Percentiles rank a stretch among this genome's conserved stretches.
phyloP scores from a whole-genome alignment of 2,888 invertebrate genomes.

The Lagria hirta region DNA sequence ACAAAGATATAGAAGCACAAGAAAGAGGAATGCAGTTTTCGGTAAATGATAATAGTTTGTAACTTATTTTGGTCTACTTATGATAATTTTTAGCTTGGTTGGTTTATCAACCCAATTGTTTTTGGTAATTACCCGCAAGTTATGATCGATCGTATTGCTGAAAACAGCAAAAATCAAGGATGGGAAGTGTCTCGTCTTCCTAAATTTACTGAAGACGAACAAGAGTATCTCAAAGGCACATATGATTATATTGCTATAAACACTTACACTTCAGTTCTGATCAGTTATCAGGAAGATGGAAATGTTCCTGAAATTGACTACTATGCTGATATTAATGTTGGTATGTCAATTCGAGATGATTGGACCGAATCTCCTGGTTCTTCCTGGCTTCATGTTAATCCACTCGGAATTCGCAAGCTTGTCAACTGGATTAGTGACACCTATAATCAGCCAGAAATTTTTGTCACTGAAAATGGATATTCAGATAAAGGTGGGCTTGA shows the following conservation, averaged over 20 bases:
- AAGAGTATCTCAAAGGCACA: conserved; percentile 62
- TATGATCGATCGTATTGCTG: conserved; percentile 62
- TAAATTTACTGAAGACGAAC: conserved; percentile 61
- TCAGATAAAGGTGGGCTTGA: conserved; percentile 55
- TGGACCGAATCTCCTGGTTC: conserved; percentile 26
- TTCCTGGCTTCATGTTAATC: conserved; percentile 35
- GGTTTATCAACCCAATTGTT: conserved; percentile 66
- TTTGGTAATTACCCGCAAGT: conserved; percentile 67
- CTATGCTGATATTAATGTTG: conserved; percentile 24
- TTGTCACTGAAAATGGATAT: conserved; percentile 62
- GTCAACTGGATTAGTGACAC: conserved; percentile 51
- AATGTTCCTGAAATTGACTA: conserved; percentile 13
- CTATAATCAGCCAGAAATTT: conserved; percentile 56
- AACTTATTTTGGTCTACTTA: not conserved
- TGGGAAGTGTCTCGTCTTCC: conserved; percentile 64
- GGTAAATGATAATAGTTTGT: conserved; percentile 42
- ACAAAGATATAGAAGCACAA: conserved; percentile 56
- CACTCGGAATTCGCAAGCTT: conserved; percentile 60
- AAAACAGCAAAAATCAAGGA: conserved; percentile 54
- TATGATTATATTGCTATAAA: conserved; percentile 77
- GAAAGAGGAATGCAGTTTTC: conserved; percentile 58
- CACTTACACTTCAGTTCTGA: conserved; percentile 66
- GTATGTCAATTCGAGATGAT: conserved; percentile 20
- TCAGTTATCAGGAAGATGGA: conserved; percentile 26
- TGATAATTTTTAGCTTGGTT: conserved; percentile 62